Conservation (phyloP, 2,888 invertebrate species). For the Celastrina argiolus region DNA sequence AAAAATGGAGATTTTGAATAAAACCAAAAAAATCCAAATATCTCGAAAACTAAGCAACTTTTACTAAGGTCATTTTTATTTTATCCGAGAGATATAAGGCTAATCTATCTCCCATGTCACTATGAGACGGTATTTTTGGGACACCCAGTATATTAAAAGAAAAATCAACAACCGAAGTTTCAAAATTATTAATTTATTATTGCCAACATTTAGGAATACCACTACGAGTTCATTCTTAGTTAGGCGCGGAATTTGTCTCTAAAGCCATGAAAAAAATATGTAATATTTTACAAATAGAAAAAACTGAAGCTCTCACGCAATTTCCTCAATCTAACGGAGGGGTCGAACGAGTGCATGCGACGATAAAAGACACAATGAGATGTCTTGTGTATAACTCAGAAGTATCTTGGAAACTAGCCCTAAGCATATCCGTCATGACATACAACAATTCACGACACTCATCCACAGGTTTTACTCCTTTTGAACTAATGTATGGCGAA, state of each 20-base stretch:
- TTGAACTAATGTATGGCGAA: slow-evolving; percentile 20
- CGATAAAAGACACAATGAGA: slow-evolving; percentile 19
- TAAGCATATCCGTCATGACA: slow-evolving; percentile 3
- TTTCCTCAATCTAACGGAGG: slow-evolving; percentile 20
- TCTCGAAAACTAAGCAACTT: no score
- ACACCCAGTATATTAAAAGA: slow-evolving; percentile 17
- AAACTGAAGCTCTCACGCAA: slow-evolving; percentile 20
- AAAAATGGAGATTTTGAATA: no score
- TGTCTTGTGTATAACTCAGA: background rate
- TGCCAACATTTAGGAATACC: slow-evolving; percentile 10
- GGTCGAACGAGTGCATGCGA: slow-evolving; percentile 20
- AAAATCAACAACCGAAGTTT: slow-evolving; percentile 17
- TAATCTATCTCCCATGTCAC: no score
- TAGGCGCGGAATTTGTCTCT: slow-evolving; percentile 21
- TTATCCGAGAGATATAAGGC: no score
- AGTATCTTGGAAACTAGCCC: background rate
- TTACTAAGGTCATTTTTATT: no score
- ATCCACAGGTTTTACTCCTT: slow-evolving; percentile 19
- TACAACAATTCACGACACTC: slow-evolving; percentile 15
- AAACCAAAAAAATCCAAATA: no score
- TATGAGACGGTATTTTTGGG: no score
- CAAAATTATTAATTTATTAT: slow-evolving; percentile 6
- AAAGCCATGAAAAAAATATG: slow-evolving; percentile 13
- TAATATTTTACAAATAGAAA: background rate
- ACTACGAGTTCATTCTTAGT: slow-evolving; percentile 11